These are phyloP conservation scores for Anguilla rostrata DNA, from an alignment of 2,113 vertebrate species.

Conservation along the genomic window DNA sequence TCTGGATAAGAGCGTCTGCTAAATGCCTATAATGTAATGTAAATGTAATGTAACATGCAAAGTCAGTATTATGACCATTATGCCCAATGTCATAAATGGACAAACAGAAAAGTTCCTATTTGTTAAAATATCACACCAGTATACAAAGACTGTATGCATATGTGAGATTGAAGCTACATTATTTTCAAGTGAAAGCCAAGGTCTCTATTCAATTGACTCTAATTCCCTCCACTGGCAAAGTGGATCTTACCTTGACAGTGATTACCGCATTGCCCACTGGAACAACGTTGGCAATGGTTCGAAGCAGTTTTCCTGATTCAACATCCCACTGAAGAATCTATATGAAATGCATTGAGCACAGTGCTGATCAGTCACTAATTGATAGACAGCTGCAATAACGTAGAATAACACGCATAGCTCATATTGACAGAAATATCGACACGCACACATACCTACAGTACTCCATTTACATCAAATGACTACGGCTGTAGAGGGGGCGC, in stretches of 20 bases:
- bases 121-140: background rate
- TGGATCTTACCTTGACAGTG: constrained; percentile 27
- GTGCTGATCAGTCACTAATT: background rate
- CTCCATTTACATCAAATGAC: background rate
- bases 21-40: too few species aligned
- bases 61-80: background rate
- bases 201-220: background rate
- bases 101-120: background rate
- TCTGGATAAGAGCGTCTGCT: too few species aligned
- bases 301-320: constrained; percentile 30
- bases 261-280: constrained; percentile 30
- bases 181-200: background rate
- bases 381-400: background rate
- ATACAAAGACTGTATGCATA: background rate
- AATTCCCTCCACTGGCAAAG: background rate
- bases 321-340: constrained; percentile 37
- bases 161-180: background rate
- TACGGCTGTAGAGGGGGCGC: too few species aligned
- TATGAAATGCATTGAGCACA: background rate
- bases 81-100: background rate
- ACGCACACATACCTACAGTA: background rate
- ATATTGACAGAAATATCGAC: background rate
- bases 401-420: background rate
- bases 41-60: too few species aligned
- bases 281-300: constrained; percentile 29